phyloP scores from a whole-genome alignment of 2,888 invertebrate genomes.

The Temnothorax ravouxi region DNA sequence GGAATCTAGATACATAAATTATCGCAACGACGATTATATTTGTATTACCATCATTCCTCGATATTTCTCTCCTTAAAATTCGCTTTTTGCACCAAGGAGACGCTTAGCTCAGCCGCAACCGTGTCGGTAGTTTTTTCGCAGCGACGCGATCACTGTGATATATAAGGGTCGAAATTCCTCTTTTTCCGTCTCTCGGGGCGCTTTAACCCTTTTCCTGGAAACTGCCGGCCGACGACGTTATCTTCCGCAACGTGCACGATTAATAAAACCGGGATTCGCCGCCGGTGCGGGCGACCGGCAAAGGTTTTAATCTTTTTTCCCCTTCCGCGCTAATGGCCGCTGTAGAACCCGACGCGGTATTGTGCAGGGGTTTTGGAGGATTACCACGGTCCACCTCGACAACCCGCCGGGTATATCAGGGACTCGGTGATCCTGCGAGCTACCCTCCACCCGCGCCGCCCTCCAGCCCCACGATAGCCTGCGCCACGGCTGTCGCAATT shows the following conservation, averaged over 20 bases:
- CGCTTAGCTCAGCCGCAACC: conserved; percentile 20
- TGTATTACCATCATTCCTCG: background rate
- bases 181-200: conserved; percentile 35
- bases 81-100: background rate
- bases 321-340: conserved; percentile 68
- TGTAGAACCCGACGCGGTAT: conserved; percentile 67
- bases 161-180: conserved; percentile 40
- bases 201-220: conserved; percentile 50
- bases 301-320: conserved; percentile 71
- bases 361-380: conserved; percentile 70
- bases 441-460: conserved; percentile 1
- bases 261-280: conserved; percentile 67
- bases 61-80: background rate
- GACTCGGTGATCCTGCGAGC: conserved; percentile 53
- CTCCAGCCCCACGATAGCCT: conserved; percentile 17
- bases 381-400: conserved; percentile 70
- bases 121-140: conserved; percentile 13
- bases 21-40: conserved; percentile 1
- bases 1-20: background rate
- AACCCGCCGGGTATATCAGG: conserved; percentile 66
- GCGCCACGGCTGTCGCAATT: conserved; percentile 48
- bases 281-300: conserved; percentile 59
- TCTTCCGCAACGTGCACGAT: conserved; percentile 65
- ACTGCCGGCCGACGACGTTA: conserved; percentile 62
- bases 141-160: conserved; percentile 30